Percentiles rank a stretch among this genome's conserved stretches.
These are phyloP conservation scores for Batillaria attramentaria DNA, from an alignment of 1,140 invertebrate genomes.

Conservation along the genomic window DNA sequence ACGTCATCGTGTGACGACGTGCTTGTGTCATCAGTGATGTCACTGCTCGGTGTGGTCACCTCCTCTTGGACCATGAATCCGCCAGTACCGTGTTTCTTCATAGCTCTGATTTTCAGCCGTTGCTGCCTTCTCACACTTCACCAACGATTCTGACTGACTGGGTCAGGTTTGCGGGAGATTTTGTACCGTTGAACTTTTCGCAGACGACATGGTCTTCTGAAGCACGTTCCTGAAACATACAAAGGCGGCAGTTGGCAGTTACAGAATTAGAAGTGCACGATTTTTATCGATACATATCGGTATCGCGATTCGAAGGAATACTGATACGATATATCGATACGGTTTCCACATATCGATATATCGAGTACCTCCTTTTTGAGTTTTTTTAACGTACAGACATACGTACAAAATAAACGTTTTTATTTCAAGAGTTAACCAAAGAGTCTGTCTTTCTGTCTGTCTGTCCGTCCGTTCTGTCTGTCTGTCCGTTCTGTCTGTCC, in stretches of 20 bases:
- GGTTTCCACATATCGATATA: not conserved
- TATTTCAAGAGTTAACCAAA: too few relatives aligned
- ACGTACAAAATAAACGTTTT: not conserved
- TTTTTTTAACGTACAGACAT: not conserved
- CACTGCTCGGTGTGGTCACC: constrained; percentile 26
- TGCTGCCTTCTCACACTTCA: not conserved
- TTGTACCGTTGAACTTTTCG: not conserved
- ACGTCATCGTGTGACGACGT: constrained; percentile 29
- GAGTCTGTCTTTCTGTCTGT: too few relatives aligned
- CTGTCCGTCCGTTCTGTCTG: not conserved
- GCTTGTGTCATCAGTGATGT: constrained; percentile 31
- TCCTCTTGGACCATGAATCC: constrained; percentile 14
- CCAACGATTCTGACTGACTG: not conserved
- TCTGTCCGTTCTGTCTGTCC: not conserved
- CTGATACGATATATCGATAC: too few relatives aligned
- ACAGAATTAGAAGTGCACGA: too few relatives aligned
- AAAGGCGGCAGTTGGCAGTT: too few relatives aligned
- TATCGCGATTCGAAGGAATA: too few relatives aligned
- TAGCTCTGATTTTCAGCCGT: not conserved
- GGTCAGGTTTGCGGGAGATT: not conserved
- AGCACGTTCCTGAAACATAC: too few relatives aligned
- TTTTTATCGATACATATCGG: too few relatives aligned
- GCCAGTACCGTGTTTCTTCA: constrained; percentile 1
- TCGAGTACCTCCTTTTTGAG: not conserved
- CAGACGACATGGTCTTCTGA: not conserved